Base-by-base conservation (phyloP, 2,888 invertebrate genomes). In the Gerris lacustris region DNA sequence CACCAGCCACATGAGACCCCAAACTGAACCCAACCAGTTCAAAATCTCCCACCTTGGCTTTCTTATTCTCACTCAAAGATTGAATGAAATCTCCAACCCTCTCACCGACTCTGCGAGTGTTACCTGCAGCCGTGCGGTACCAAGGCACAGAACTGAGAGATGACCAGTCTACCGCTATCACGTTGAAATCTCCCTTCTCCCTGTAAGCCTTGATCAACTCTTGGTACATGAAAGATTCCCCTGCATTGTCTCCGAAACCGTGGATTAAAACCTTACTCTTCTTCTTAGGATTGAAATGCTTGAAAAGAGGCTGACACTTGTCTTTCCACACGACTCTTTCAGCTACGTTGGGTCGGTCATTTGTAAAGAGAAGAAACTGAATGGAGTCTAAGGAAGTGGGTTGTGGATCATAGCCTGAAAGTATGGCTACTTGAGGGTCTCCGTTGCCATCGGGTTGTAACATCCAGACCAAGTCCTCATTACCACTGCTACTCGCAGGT, bases 1-100 rank as follows among this genome's bases (percentile, higher is more conserved):
- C 85, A 0, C 88, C 88, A 0, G 86, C 83, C 7, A 83, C 78
- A 72, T 84, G 84, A 2, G 78, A 83, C 5, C 84, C 83, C 74
- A 84, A 79, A 74, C 83, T 83, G 78, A 81, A 81, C 17, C 84
- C 84, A 1, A 84, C 80, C 17, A 84, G 79, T 45, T 81, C 81
- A 47, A 83, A 73, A 67, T 77, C 74, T 11, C 73, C 74, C 0
- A 79, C 67, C 6, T 74, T 74, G 73, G 82, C 81, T 0, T 78
- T 76, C 70, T 83, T 82, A 6, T 76, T 75, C 15, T 69, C 70
- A 7, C 70, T 67, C 69, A 84, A 77, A 43, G 83, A 78, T 73
- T 83, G 82, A 11, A 82, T 75, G 74, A 84, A 82, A 1, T 75
- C 64, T 0, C 83, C 82, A 17, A 83, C 77, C n/a, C 68, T 63